phyloP scores from a whole-genome alignment of 1,140 invertebrate species.

The Diplogasteroides magnus region DNA sequence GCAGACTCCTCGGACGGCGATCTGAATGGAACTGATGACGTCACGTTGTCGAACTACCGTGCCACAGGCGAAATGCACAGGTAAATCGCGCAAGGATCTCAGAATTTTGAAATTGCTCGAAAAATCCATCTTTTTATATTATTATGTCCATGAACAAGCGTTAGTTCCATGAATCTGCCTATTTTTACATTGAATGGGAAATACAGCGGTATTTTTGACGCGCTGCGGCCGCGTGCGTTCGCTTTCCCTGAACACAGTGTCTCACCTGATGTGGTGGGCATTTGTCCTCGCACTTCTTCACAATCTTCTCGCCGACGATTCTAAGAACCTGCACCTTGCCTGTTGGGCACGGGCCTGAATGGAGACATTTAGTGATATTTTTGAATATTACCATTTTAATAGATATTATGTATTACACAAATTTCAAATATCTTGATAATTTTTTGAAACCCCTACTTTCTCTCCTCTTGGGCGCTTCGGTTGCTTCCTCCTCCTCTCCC shows the following conservation, averaged over 20 bases:
- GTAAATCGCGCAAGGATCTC: too few relatives aligned
- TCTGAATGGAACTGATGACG: too few relatives aligned
- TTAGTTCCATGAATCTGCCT: too few relatives aligned
- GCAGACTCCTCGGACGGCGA: slow-evolving; percentile 43
- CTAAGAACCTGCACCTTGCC: slow-evolving; percentile 47
- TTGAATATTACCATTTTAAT: slow-evolving; percentile 18
- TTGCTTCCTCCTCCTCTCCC: slow-evolving; percentile 1
- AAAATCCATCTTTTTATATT: too few relatives aligned
- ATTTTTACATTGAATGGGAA: background rate
- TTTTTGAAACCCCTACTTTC: slow-evolving; percentile 12
- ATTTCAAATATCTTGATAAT: too few relatives aligned
- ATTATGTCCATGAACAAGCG: too few relatives aligned
- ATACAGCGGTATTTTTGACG: background rate
- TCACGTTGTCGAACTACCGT: too few relatives aligned
- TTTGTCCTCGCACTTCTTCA: slow-evolving; percentile 46
- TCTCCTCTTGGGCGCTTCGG: slow-evolving; percentile 6
- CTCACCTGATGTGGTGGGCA: slow-evolving; percentile 46
- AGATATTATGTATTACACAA: slow-evolving; percentile 8
- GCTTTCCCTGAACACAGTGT: background rate
- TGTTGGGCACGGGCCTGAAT: slow-evolving; percentile 39
- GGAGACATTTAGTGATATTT: background rate
- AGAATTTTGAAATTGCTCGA: too few relatives aligned
- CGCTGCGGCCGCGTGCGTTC: background rate
- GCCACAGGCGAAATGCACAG: too few relatives aligned
- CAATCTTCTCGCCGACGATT: slow-evolving; percentile 44